Percentiles rank a stretch among this genome's conserved stretches.
Conservation (phyloP, 2,113 vertebrate genomes). For the Nesospiza acunhae region DNA sequence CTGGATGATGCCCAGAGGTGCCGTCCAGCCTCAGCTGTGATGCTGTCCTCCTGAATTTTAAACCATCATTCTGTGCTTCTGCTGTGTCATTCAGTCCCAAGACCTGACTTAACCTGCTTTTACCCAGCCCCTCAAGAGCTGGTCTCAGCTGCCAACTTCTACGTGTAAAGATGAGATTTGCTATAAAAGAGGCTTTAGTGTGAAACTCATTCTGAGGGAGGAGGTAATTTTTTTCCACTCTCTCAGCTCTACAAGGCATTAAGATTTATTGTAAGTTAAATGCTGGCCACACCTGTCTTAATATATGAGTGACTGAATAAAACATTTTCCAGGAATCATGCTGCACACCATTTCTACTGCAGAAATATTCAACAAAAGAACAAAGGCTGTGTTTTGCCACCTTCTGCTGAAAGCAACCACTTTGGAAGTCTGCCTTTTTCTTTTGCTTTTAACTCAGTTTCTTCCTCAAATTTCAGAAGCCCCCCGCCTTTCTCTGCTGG, state of each 20-base stretch:
- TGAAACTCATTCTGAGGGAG: background rate
- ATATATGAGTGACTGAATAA: background rate
- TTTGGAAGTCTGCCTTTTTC: background rate
- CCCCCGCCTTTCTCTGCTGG: rapidly evolving
- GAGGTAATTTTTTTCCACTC: background rate
- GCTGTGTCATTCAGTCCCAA: rapidly evolving
- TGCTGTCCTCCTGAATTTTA: background rate
- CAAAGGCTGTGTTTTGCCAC: background rate
- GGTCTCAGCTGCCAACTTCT: background rate
- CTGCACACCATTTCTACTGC: background rate
- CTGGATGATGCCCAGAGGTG: background rate
- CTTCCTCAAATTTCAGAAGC: background rate
- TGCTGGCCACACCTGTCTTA: background rate
- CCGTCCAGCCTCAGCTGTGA: background rate
- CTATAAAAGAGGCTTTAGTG: background rate
- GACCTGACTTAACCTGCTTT: background rate
- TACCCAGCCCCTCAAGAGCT: background rate
- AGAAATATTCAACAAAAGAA: background rate
- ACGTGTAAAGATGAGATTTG: background rate
- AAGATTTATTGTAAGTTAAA: background rate
- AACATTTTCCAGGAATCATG: background rate
- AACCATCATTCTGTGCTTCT: background rate
- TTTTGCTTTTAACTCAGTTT: background rate
- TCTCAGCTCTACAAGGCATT: background rate
- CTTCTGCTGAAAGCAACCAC: background rate